Percentiles rank a stretch among this genome's conserved stretches.
Evolutionary conservation across 2,113 vertebrate species (phyloP).

Genomic region (Dasyurus viverrinus): DNA sequence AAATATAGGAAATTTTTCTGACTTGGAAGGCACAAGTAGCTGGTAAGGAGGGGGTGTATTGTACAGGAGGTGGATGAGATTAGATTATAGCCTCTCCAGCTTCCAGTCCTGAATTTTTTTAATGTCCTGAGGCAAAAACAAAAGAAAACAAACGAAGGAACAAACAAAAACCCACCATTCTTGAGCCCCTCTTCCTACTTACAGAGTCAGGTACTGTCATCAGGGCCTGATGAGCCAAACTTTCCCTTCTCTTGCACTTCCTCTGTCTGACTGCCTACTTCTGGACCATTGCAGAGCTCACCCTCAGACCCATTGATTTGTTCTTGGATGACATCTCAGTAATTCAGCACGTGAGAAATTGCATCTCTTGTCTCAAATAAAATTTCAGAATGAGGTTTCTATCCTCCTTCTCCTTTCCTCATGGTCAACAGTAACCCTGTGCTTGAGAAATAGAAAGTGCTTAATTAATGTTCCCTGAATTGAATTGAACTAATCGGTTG

Average conservation of each 20-base stretch:
- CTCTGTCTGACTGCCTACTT: conserved; percentile 5
- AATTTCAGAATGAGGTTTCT: conserved; percentile 9
- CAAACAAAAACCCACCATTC: background rate
- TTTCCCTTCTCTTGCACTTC: background rate
- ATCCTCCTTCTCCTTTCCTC: background rate
- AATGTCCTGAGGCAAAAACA: background rate
- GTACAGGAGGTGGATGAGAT: background rate
- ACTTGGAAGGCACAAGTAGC: background rate
- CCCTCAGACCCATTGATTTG: background rate
- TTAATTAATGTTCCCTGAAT: background rate
- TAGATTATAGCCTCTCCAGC: background rate
- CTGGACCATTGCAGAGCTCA: background rate
- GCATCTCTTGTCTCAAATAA: background rate
- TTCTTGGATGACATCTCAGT: background rate
- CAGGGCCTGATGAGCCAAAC: background rate
- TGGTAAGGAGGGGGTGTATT: background rate
- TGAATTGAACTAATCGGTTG: background rate
- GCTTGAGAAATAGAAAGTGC: background rate
- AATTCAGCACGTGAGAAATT: background rate
- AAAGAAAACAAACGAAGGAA: background rate
- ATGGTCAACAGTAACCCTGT: background rate
- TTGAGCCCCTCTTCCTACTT: background rate
- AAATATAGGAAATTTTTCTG: conserved; percentile 2
- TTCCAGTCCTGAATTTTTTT: background rate
- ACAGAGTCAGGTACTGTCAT: background rate